Conservation (phyloP, 64 coral and sea anemone species). For the Actinia tenebrosa region DNA sequence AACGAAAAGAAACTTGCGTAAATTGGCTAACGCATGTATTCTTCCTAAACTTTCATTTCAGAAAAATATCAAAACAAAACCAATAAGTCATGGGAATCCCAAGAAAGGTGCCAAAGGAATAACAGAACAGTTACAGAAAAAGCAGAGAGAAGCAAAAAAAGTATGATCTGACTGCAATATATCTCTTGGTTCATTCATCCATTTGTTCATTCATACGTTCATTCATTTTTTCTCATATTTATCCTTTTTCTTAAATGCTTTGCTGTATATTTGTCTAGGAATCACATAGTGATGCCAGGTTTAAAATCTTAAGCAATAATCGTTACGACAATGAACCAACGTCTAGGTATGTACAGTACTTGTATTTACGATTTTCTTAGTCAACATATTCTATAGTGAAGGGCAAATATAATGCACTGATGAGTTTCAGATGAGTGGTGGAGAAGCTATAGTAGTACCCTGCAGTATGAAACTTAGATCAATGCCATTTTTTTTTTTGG, state of each 20-base stretch:
- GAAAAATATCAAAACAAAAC: conserved; percentile 46
- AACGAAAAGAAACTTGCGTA: no score
- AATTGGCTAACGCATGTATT: background rate
- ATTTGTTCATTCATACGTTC: background rate
- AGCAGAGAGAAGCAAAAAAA: background rate
- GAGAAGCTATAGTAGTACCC: no score
- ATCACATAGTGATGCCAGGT: conserved; percentile 18
- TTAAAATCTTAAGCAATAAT: background rate
- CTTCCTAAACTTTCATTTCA: background rate
- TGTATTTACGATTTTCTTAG: no score
- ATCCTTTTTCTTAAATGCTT: background rate
- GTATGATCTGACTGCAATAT: background rate
- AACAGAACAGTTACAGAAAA: background rate
- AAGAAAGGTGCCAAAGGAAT: conserved; percentile 9
- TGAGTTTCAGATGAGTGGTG: no score
- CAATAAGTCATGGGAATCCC: conserved; percentile 37
- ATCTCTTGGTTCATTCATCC: no score
- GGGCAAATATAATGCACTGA: no score
- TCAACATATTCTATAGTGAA: no score
- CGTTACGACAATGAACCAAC: background rate
- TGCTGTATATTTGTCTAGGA: background rate
- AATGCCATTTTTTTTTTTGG: no score
- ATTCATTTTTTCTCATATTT: background rate
- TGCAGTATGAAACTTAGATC: no score
- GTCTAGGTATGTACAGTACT: background rate